Conservation (phyloP, 2,113 vertebrate species). For the Porphyrio hochstetteri region DNA sequence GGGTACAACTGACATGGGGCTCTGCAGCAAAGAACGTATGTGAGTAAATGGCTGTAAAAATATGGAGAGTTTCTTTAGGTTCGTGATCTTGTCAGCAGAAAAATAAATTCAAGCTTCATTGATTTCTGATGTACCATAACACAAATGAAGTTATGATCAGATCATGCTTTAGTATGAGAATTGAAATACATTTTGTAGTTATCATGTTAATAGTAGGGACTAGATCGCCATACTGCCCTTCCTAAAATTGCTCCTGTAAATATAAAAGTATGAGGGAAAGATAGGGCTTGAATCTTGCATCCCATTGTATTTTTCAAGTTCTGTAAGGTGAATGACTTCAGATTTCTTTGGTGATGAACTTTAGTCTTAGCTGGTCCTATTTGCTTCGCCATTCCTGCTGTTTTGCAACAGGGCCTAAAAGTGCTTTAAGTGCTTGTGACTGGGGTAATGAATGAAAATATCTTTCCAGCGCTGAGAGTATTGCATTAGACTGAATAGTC, state of each 20-base stretch:
- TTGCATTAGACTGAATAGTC: conserved; percentile 97
- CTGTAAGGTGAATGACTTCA: conserved; percentile 48
- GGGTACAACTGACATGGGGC: neutral
- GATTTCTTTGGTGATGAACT: conserved; percentile 75
- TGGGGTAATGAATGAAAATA: conserved; percentile 98
- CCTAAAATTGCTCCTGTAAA: neutral
- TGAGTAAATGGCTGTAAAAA: conserved; percentile 34
- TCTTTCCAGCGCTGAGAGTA: conserved; percentile 86
- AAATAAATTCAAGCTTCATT: conserved; percentile 37
- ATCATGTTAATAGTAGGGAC: neutral
- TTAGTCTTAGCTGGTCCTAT: conserved; percentile 69
- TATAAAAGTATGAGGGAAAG: neutral
- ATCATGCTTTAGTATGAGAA: conserved; percentile 20
- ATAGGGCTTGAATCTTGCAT: neutral
- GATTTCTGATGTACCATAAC: conserved; percentile 25
- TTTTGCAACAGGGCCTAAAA: conserved; percentile 91
- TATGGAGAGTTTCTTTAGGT: conserved; percentile 7
- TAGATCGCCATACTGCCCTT: neutral
- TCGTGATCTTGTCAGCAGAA: neutral
- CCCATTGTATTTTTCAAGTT: conserved; percentile 53
- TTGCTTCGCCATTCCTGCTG: conserved; percentile 82
- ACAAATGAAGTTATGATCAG: neutral
- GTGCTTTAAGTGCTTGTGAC: conserved; percentile 99
- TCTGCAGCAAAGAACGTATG: neutral
- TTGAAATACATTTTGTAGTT: neutral